These are phyloP conservation scores for Anorthoa munda DNA, from an alignment of 2,888 invertebrate genomes.

Conservation along the genomic window DNA sequence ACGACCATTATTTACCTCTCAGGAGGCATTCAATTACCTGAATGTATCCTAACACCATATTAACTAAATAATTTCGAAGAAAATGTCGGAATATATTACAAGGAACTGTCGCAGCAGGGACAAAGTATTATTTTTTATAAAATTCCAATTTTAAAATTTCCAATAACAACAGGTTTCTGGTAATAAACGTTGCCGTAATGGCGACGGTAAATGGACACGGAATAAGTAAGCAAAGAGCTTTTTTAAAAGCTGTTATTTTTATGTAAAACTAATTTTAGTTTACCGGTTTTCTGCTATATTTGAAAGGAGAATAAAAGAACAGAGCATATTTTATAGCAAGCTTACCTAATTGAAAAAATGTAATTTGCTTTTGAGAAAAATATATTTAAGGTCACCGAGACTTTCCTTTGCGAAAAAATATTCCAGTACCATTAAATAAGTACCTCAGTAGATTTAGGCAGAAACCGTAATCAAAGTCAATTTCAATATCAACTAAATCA, in stretches of 20 bases:
- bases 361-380: not conserved
- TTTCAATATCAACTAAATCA: not conserved
- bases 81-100: conserved; percentile 43
- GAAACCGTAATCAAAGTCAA: no score
- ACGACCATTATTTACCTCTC: conserved; percentile 22
- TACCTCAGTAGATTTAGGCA: no score
- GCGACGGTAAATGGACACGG: conserved; percentile 25
- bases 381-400: no score
- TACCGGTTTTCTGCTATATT: conserved; percentile 19
- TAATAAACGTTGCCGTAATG: conserved; percentile 55
- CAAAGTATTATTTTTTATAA: conserved; percentile 47
- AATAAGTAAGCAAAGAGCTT: conserved; percentile 43
- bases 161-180: conserved; percentile 51
- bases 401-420: not conserved
- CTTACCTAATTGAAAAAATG: not conserved
- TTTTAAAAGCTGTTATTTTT: conserved; percentile 34
- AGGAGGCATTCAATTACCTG: conserved; percentile 41
- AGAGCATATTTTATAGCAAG: not conserved
- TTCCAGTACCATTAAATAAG: not conserved
- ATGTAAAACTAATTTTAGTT: conserved; percentile 33
- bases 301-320: conserved; percentile 15
- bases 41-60: conserved; percentile 38
- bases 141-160: conserved; percentile 54
- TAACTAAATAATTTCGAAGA: conserved; percentile 44
- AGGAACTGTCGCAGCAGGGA: conserved; percentile 31